These are phyloP conservation scores for Microctenopoma steveboyesi DNA, from an alignment of 2,797 vertebrate genomes.

Conservation along the genomic window DNA sequence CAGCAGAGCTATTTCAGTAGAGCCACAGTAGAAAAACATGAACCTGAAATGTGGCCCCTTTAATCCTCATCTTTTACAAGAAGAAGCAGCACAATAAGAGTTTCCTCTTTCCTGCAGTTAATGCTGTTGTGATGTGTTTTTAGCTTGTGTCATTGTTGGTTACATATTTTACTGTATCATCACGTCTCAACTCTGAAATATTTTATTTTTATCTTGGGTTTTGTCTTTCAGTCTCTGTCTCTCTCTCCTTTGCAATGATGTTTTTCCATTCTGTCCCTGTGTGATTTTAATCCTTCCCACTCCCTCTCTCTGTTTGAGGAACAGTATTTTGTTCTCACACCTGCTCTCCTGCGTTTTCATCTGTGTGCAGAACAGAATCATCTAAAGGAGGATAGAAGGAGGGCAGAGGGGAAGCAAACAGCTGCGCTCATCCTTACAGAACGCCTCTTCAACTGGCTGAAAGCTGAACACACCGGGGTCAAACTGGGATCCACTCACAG, in stretches of 20 bases:
- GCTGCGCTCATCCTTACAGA: conserved; percentile 25
- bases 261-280: neutral
- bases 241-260: neutral
- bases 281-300: neutral
- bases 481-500: conserved; percentile 19
- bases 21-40: too few species aligned
- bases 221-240: neutral
- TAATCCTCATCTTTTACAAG: too few species aligned
- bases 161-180: too few species aligned
- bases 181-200: too few species aligned
- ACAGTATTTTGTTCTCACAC: neutral
- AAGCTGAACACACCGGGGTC: conserved; percentile 22
- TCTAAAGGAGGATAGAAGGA: neutral
- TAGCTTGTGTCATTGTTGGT: too few species aligned
- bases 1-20: too few species aligned
- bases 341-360: neutral
- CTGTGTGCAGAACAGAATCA: neutral
- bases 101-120: too few species aligned
- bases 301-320: neutral
- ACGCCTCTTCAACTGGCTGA: conserved; percentile 4
- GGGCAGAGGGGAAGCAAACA: neutral
- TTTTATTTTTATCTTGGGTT: neutral
- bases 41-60: too few species aligned
- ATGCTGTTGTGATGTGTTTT: too few species aligned
- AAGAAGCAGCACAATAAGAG: too few species aligned